Evolutionary conservation across 1,140 invertebrate genomes (phyloP).

Genomic region (Drosophila yakuba): DNA sequence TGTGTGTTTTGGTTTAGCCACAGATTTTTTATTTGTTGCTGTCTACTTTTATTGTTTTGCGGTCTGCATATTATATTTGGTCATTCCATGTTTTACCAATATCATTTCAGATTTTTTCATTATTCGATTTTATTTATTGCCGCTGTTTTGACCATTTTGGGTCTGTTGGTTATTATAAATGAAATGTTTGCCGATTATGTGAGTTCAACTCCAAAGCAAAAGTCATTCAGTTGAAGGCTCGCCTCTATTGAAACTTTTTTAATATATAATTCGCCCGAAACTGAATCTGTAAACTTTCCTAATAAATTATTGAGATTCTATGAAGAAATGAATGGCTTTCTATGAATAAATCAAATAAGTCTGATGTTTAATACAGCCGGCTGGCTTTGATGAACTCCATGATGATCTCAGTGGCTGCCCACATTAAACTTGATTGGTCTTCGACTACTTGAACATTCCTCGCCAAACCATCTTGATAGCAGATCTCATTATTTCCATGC

Average conservation of each 20-base stretch:
- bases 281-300: slow-evolving; percentile 12
- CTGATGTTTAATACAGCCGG: neutral
- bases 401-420: slow-evolving; percentile 30
- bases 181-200: slow-evolving; percentile 70
- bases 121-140: slow-evolving; percentile 69
- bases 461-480: slow-evolving; percentile 27
- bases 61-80: slow-evolving; percentile 78
- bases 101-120: slow-evolving; percentile 64
- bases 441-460: slow-evolving; percentile 8
- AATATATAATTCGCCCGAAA: slow-evolving; percentile 28
- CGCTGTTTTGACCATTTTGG: slow-evolving; percentile 62
- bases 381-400: slow-evolving; percentile 23
- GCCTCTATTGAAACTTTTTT: slow-evolving; percentile 45
- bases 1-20: slow-evolving; percentile 9
- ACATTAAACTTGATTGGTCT: slow-evolving; percentile 21
- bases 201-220: slow-evolving; percentile 63
- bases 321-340: slow-evolving; percentile 1
- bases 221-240: slow-evolving; percentile 51
- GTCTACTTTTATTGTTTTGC: slow-evolving; percentile 75
- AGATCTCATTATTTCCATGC: slow-evolving; percentile 43
- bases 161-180: slow-evolving; percentile 46
- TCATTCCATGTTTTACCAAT: slow-evolving; percentile 76
- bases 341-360: slow-evolving; percentile 26
- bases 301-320: neutral
- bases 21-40: slow-evolving; percentile 37